Evolutionary conservation across 2,797 vertebrate genomes (phyloP).

Genomic region (Sebastiscus albofasciatus): DNA sequence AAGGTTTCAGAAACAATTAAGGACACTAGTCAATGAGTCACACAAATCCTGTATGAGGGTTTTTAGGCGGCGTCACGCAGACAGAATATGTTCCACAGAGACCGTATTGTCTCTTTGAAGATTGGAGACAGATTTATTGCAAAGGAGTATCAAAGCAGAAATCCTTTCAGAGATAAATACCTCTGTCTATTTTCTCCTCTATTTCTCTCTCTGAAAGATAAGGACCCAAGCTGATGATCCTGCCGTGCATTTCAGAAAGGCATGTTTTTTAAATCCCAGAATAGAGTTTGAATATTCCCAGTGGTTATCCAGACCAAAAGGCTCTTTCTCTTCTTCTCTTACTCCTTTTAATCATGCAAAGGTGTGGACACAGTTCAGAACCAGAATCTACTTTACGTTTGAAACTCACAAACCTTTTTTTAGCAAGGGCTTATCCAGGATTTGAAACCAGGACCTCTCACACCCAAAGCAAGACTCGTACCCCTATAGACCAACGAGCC

Average conservation of each 20-base stretch:
- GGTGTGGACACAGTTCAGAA: background rate
- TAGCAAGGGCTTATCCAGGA: slow-evolving; percentile 80
- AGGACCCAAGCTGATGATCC: slow-evolving; percentile 36
- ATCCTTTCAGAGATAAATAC: slow-evolving; percentile 68
- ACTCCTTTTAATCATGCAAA: slow-evolving; percentile 11
- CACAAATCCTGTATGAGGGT: slow-evolving; percentile 44
- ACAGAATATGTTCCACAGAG: slow-evolving; percentile 53
- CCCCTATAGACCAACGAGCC: slow-evolving; percentile 85
- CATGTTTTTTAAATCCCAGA: slow-evolving; percentile 15
- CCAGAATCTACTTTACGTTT: background rate
- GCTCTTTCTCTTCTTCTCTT: background rate
- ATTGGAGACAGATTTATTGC: slow-evolving; percentile 67
- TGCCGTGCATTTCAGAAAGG: slow-evolving; percentile 28
- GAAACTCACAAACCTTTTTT: background rate
- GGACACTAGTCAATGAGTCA: slow-evolving; percentile 37
- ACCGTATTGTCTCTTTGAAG: slow-evolving; percentile 68
- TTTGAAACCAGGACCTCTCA: slow-evolving; percentile 87
- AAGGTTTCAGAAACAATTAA: slow-evolving; percentile 56
- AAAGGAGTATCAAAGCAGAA: slow-evolving; percentile 67
- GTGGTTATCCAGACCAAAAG: slow-evolving; percentile 4
- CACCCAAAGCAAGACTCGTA: slow-evolving; percentile 84
- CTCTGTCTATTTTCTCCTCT: slow-evolving; percentile 30
- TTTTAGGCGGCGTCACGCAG: slow-evolving; percentile 37
- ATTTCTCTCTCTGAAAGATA: slow-evolving; percentile 40
- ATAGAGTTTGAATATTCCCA: slow-evolving; percentile 30